These are phyloP conservation scores for Pristionchus arcanus DNA, from an alignment of 2,888 invertebrate genomes.

Conservation along the genomic window DNA sequence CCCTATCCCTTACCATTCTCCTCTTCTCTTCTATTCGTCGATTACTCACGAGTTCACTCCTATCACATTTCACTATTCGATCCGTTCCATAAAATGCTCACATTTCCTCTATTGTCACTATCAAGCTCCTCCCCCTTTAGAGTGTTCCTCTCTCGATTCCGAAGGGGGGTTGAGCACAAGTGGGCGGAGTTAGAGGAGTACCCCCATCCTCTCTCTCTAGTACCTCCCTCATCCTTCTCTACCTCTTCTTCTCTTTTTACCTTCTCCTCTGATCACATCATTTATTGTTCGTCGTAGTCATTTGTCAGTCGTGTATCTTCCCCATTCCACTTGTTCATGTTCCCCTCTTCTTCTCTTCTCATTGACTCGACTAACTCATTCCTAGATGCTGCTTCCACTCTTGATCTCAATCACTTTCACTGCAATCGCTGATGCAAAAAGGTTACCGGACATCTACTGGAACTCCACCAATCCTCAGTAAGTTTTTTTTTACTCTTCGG, in stretches of 20 bases:
- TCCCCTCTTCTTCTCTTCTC: neutral
- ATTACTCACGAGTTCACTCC: constrained; percentile 3
- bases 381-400: constrained; percentile 1
- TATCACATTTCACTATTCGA: neutral
- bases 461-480: constrained; percentile 37
- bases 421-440: neutral
- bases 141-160: constrained; percentile 12
- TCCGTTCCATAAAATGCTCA: constrained; percentile 32
- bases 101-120: neutral
- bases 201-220: neutral
- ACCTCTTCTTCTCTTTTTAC: neutral
- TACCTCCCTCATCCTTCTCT: neutral
- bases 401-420: neutral
- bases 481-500: neutral
- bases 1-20: neutral
- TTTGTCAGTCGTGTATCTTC: neutral
- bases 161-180: neutral
- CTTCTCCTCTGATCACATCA: constrained; percentile 2
- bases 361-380: neutral
- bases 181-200: constrained; percentile 15
- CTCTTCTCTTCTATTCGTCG: neutral
- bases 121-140: neutral
- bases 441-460: constrained; percentile 51
- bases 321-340: neutral
- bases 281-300: neutral